Conservation (phyloP, 2,888 invertebrate genomes). For the Steromphala cineraria region DNA sequence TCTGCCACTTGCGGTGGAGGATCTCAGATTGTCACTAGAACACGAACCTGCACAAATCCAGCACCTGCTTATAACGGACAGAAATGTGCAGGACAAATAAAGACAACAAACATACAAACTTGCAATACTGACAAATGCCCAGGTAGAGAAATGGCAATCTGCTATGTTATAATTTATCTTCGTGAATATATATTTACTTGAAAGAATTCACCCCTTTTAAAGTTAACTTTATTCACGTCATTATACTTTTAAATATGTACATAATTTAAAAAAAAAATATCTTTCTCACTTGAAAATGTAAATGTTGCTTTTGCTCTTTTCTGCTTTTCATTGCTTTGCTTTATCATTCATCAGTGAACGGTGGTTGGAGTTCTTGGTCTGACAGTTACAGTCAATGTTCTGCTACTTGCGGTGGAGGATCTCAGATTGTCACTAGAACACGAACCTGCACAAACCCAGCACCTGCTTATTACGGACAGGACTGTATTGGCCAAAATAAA, state of each 20-base stretch:
- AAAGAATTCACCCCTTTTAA: too few relatives aligned
- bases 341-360: background rate
- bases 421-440: background rate
- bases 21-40: background rate
- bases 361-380: background rate
- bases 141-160: too few relatives aligned
- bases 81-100: background rate
- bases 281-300: too few relatives aligned
- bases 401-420: constrained; percentile 14
- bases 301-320: too few relatives aligned
- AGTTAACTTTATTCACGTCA: too few relatives aligned
- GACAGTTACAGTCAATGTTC: background rate
- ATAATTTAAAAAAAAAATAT: too few relatives aligned
- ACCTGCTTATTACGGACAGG: background rate
- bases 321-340: too few relatives aligned
- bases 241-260: too few relatives aligned
- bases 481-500: background rate
- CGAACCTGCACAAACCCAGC: constrained; percentile 21
- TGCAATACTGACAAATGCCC: background rate
- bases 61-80: background rate
- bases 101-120: background rate
- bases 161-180: too few relatives aligned
- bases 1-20: constrained; percentile 11
- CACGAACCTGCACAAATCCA: constrained; percentile 17
- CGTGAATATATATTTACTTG: background rate